A percentile compares a stretch with the other conserved stretches of the same genome.
phyloP scores from a whole-genome alignment of 2,888 invertebrate species.

The Calameuta idolon region DNA sequence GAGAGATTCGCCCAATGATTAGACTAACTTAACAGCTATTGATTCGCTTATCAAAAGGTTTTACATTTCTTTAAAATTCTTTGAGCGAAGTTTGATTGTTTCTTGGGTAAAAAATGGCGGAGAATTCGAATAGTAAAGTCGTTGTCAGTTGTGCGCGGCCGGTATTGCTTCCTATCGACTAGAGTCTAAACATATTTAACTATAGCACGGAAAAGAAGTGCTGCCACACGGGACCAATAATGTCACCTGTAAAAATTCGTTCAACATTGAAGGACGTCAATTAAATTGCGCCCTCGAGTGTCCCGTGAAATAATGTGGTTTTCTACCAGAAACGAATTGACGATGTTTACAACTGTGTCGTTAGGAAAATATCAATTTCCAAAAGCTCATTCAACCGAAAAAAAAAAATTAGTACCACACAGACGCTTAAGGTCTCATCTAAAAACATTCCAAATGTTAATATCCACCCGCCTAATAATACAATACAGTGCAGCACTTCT shows the following conservation, averaged over 20 bases:
- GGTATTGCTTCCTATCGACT: conserved; percentile 53
- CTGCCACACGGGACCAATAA: conserved; percentile 32
- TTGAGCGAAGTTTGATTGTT: conserved; percentile 63
- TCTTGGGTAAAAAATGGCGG: conserved; percentile 52
- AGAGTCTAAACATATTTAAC: conserved; percentile 36
- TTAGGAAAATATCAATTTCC: neutral
- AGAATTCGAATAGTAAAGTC: conserved; percentile 51
- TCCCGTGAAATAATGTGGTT: neutral
- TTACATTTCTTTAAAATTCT: conserved; percentile 8
- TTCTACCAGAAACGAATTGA: neutral
- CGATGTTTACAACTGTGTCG: neutral
- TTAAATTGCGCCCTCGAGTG: neutral
- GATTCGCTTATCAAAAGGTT: conserved; percentile 51
- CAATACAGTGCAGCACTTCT: conserved; percentile 50
- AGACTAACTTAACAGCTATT: conserved; percentile 51
- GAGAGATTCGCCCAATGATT: conserved; percentile 28
- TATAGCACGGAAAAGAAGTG: conserved; percentile 35
- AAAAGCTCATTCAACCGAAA: neutral
- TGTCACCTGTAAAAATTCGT: neutral
- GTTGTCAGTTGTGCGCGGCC: conserved; percentile 60
- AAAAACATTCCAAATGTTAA: neutral
- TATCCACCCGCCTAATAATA: neutral
- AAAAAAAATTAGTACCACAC: neutral
- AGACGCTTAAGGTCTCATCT: neutral
- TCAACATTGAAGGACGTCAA: neutral